Percentiles rank a stretch among this genome's conserved stretches.
Evolutionary conservation across 2,888 invertebrate genomes (phyloP).

Genomic region (Perdita meconis): DNA sequence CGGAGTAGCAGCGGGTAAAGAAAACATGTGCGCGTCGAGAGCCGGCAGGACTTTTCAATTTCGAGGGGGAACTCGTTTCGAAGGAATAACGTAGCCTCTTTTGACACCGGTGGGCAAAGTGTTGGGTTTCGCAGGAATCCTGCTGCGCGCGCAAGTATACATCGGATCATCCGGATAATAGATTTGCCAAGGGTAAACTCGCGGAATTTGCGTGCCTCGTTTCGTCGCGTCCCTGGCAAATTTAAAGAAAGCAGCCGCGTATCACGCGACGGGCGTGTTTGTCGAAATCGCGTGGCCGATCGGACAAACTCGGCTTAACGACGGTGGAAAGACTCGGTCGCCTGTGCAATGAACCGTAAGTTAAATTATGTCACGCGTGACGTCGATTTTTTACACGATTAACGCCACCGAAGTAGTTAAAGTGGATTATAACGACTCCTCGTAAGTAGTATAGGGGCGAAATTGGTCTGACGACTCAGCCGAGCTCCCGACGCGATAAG

Average conservation of each 20-base stretch:
- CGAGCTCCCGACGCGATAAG: background rate
- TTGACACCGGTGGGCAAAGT: slow-evolving; percentile 37
- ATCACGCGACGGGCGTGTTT: background rate
- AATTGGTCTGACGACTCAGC: background rate
- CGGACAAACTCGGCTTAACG: too few species aligned
- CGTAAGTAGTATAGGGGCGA: slow-evolving; percentile 6
- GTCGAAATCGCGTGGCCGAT: too few species aligned
- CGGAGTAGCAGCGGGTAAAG: slow-evolving; percentile 23
- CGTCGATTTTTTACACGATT: background rate
- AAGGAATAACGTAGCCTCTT: slow-evolving; percentile 47
- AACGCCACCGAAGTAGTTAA: background rate
- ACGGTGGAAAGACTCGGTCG: background rate
- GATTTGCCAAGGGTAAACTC: slow-evolving; percentile 44
- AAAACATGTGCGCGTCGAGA: slow-evolving; percentile 35
- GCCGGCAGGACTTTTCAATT: slow-evolving; percentile 50
- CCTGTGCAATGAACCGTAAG: too few species aligned
- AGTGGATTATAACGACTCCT: background rate
- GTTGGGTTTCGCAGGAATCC: slow-evolving; percentile 48
- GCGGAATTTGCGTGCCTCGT: slow-evolving; percentile 1
- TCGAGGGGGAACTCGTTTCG: slow-evolving; percentile 44
- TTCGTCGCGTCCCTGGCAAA: slow-evolving; percentile 14
- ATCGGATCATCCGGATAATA: slow-evolving; percentile 60
- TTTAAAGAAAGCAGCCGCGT: slow-evolving; percentile 46
- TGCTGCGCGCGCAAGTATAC: slow-evolving; percentile 43
- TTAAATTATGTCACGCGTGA: too few species aligned